phyloP scores from a whole-genome alignment of 2,888 invertebrate species.

The Chymomyza fuscimana region DNA sequence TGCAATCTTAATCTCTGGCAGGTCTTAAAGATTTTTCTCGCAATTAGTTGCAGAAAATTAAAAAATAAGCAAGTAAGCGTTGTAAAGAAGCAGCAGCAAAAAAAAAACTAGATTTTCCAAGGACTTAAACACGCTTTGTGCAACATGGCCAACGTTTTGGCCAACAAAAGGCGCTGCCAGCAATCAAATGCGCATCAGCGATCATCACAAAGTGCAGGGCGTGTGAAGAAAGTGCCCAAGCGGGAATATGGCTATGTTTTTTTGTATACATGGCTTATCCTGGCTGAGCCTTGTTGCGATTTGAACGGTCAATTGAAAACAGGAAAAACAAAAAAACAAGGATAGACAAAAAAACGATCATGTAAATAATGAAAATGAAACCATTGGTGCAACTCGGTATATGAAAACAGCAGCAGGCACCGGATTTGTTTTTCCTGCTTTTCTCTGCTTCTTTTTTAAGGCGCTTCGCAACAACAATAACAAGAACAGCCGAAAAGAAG shows the following conservation, averaged over 20 bases:
- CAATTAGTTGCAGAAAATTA: constrained; percentile 67
- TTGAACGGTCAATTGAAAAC: constrained; percentile 77
- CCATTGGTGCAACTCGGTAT: not conserved
- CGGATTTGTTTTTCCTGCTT: not conserved
- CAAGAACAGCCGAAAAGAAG: not conserved
- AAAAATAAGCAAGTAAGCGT: constrained; percentile 26
- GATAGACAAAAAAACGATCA: constrained; percentile 53
- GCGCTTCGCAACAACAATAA: not conserved
- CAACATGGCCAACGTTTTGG: constrained; percentile 20
- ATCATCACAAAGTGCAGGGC: constrained; percentile 42
- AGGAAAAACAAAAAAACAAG: constrained; percentile 34
- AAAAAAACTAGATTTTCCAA: constrained; percentile 60
- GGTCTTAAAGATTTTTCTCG: constrained; percentile 65
- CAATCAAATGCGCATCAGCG: constrained; percentile 75
- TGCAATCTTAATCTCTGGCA: constrained; percentile 33
- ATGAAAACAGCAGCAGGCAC: constrained; percentile 10
- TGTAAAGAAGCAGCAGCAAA: constrained; percentile 43
- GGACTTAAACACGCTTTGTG: constrained; percentile 59
- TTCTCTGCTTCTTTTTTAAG: not conserved
- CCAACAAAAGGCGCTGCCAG: constrained; percentile 16
- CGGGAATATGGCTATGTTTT: constrained; percentile 23
- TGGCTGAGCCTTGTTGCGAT: constrained; percentile 75
- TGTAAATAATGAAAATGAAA: constrained; percentile 40
- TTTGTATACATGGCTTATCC: constrained; percentile 71
- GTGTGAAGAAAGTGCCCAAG: constrained; percentile 44